Conservation (phyloP, 2,797 vertebrate genomes). For the Furcifer pardalis region DNA sequence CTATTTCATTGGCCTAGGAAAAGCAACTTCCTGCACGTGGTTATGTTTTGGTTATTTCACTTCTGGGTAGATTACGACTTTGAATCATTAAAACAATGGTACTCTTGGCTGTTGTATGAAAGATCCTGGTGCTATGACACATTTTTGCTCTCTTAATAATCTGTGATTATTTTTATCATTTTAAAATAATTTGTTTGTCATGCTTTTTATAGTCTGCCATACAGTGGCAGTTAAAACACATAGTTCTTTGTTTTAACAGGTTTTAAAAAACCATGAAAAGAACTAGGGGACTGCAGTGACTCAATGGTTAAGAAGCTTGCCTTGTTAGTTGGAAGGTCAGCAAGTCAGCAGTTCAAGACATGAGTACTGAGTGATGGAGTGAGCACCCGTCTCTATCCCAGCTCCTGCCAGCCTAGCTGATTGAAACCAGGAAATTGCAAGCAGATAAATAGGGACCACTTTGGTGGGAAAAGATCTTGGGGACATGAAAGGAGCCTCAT, state of each 20-base stretch:
- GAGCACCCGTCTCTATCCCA: too few species aligned
- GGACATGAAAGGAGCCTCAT: too few species aligned
- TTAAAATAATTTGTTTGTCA: too few species aligned
- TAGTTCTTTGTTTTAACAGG: neutral
- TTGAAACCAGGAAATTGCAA: too few species aligned
- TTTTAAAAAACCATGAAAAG: neutral
- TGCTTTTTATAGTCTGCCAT: too few species aligned
- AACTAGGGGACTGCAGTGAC: too few species aligned
- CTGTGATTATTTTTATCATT: neutral
- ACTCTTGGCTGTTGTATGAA: neutral
- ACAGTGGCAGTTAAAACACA: neutral
- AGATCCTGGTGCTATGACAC: slow-evolving; percentile 1
- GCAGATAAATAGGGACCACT: too few species aligned
- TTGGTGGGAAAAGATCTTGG: too few species aligned
- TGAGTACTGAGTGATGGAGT: too few species aligned
- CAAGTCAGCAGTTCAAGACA: too few species aligned
- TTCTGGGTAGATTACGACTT: neutral
- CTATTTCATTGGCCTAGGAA: slow-evolving; percentile 30
- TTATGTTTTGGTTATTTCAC: slow-evolving; percentile 32
- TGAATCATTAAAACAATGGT: neutral
- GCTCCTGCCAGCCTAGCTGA: too few species aligned
- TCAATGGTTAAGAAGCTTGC: too few species aligned
- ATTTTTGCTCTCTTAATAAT: neutral
- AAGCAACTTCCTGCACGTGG: neutral
- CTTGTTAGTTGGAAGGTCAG: neutral